Percentiles rank a stretch among this genome's conserved stretches.
Evolutionary conservation across 1,140 invertebrate species (phyloP).

Genomic region (Panulirus ornatus): DNA sequence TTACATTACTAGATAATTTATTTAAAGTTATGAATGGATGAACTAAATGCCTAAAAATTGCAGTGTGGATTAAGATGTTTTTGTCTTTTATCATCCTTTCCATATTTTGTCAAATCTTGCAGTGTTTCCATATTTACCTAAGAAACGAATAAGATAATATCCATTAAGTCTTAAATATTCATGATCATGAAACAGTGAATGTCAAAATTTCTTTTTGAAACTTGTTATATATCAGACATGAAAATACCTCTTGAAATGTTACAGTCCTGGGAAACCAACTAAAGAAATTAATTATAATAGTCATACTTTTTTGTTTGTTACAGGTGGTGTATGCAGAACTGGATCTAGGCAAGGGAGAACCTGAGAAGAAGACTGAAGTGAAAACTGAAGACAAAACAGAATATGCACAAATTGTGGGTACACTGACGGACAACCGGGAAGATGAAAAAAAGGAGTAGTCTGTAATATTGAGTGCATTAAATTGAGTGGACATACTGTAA

Average conservation of each 20-base stretch:
- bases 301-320: not conserved
- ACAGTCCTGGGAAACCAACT: too few species aligned
- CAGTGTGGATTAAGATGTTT: too few species aligned
- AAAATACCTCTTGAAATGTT: too few species aligned
- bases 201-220: too few species aligned
- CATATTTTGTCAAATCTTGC: too few species aligned
- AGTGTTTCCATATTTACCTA: not conserved
- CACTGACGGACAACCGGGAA: slow-evolving; percentile 62
- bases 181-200: not conserved
- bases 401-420: slow-evolving; percentile 64
- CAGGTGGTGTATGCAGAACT: slow-evolving; percentile 69
- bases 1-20: too few species aligned
- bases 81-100: too few species aligned
- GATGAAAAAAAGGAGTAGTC: slow-evolving; percentile 62
- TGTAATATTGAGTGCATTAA: not conserved
- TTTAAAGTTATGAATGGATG: too few species aligned
- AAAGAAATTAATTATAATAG: not conserved
- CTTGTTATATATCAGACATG: too few species aligned
- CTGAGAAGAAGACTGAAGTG: slow-evolving; percentile 59
- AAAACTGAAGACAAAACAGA: slow-evolving; percentile 61
- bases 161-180: not conserved
- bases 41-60: too few species aligned
- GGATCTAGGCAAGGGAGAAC: slow-evolving; percentile 57
- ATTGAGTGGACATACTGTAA: not conserved
- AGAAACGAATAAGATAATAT: not conserved